Base-by-base conservation (phyloP, 2,113 vertebrate species). In the Copsychus sechellarum region DNA sequence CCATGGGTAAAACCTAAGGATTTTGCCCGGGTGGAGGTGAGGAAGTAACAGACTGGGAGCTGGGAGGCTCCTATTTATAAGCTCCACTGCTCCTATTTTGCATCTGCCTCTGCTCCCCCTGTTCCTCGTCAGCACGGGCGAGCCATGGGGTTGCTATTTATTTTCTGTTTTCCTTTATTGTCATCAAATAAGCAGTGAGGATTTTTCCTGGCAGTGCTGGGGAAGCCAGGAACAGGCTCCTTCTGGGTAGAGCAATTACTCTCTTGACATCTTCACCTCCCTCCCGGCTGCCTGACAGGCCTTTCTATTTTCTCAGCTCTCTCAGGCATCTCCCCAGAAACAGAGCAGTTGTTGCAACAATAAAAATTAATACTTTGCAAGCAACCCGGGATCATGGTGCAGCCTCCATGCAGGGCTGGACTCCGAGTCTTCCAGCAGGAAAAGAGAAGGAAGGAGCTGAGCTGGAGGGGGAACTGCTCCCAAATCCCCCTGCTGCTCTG, bases 181-280 rank as follows among this genome's bases (percentile, higher is more conserved):
- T 69, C 90, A 76, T 79, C 90, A 57, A 90, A 90, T 56, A 58
- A 93, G 89, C 94, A 12, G 73, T 0, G 80, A 93, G 78, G 84
- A 83, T 87, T 92, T 94, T 94, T 96, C 92, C 92, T 95, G 94
- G 93, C 96, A 97, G 92, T 0, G 72, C 89, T 12, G 82, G 67
- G 80, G 84, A 94, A 91, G 80, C 42, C 77, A 71, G 93, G 84
- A 80, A 38, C 92, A 95, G 88, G 86, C 93, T 72, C 88, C 95
- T 96, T 95, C 96, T 96, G 96, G 92, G 96, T 5, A 97, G 86
- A 87, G 89, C 97, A 95, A 96, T 97, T 97, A 96, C 90, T 93
- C 88, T 91, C 70, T 42, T 91, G 94, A 92, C 94, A 96, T 95
- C 81, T 83, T 91, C 61, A 91, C 93, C 88, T 93, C 92, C 93